A percentile compares a stretch with the other conserved stretches of the same genome.
These are phyloP conservation scores for Drosophila pachea DNA, from an alignment of 1,140 invertebrate genomes.

Conservation along the genomic window DNA sequence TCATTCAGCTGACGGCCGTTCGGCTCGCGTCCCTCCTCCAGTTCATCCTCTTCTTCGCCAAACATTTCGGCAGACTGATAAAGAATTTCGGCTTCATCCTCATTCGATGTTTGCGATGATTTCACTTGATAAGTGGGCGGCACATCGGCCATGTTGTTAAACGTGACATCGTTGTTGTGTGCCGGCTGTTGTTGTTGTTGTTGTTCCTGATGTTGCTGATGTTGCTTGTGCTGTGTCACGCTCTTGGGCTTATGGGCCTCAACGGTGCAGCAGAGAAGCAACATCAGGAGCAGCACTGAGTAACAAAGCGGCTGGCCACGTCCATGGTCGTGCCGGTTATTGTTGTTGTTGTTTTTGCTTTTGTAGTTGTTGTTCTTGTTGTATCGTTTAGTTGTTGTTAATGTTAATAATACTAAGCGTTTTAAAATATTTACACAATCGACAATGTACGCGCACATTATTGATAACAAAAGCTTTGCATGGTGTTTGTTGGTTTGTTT, in stretches of 20 bases:
- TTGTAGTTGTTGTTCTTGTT: slow-evolving; percentile 36
- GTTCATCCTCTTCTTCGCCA: slow-evolving; percentile 55
- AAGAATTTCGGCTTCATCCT: slow-evolving; percentile 69
- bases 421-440: slow-evolving; percentile 77
- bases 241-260: slow-evolving; percentile 70
- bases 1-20: slow-evolving; percentile 41
- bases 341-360: slow-evolving; percentile 31
- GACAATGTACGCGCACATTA: slow-evolving; percentile 61
- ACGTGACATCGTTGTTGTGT: slow-evolving; percentile 59
- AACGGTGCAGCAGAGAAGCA: slow-evolving; percentile 53
- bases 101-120: slow-evolving; percentile 70
- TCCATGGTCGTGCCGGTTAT: slow-evolving; percentile 24
- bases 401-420: slow-evolving; percentile 75
- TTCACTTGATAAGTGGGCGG: slow-evolving; percentile 65
- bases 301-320: slow-evolving; percentile 48
- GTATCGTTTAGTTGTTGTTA: slow-evolving; percentile 48
- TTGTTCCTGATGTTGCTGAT: slow-evolving; percentile 47
- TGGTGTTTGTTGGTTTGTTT: slow-evolving; percentile 44
- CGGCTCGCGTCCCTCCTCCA: slow-evolving; percentile 23
- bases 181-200: slow-evolving; percentile 47
- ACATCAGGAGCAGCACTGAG: slow-evolving; percentile 28
- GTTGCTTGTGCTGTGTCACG: slow-evolving; percentile 58
- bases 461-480: slow-evolving; percentile 69
- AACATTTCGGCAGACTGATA: slow-evolving; percentile 69
- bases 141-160: slow-evolving; percentile 23